Conservation (phyloP, 2,888 invertebrate genomes). For the Hedychridium roseum region DNA sequence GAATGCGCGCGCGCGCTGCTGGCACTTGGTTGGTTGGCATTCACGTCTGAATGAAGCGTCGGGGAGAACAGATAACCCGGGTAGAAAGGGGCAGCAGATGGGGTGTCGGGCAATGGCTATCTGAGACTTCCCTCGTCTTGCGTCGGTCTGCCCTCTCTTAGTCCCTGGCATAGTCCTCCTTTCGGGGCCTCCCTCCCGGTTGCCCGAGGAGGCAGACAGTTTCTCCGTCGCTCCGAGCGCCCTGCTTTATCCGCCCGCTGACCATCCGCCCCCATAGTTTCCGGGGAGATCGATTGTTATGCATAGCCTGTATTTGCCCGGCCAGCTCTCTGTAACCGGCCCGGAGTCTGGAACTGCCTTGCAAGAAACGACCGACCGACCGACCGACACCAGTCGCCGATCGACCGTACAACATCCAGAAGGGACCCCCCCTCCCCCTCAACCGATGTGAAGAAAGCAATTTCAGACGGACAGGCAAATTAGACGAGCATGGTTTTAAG, state of each 20-base stretch:
- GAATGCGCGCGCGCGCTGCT: too few species aligned
- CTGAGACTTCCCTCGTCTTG: slow-evolving; percentile 57
- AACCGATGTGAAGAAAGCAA: slow-evolving; percentile 55
- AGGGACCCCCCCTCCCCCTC: slow-evolving; percentile 34
- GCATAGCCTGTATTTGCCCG: slow-evolving; percentile 64
- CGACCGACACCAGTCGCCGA: slow-evolving; percentile 17
- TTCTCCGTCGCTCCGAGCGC: slow-evolving; percentile 21
- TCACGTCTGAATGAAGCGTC: slow-evolving; percentile 38
- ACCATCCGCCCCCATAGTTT: slow-evolving; percentile 62
- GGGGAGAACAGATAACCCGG: slow-evolving; percentile 42
- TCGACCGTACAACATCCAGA: slow-evolving; percentile 41
- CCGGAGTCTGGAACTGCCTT: slow-evolving; percentile 40
- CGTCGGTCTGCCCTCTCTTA: slow-evolving; percentile 40
- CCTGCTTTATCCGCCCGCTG: slow-evolving; percentile 57
- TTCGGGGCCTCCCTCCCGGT: slow-evolving; percentile 2
- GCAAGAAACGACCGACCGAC: slow-evolving; percentile 40
- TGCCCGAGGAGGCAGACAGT: neutral
- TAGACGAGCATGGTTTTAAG: slow-evolving; percentile 41
- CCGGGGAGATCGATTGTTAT: slow-evolving; percentile 64
- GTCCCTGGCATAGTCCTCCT: slow-evolving; percentile 16
- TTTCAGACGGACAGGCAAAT: slow-evolving; percentile 49
- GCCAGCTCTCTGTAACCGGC: slow-evolving; percentile 49
- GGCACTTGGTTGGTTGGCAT: too few species aligned
- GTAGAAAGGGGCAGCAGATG: slow-evolving; percentile 50
- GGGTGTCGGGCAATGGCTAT: slow-evolving; percentile 60